Evolutionary conservation across 2,113 vertebrate species (phyloP), one percentile per base, ranked within the genome.

Genomic region (Thunnus thynnus): DNA sequence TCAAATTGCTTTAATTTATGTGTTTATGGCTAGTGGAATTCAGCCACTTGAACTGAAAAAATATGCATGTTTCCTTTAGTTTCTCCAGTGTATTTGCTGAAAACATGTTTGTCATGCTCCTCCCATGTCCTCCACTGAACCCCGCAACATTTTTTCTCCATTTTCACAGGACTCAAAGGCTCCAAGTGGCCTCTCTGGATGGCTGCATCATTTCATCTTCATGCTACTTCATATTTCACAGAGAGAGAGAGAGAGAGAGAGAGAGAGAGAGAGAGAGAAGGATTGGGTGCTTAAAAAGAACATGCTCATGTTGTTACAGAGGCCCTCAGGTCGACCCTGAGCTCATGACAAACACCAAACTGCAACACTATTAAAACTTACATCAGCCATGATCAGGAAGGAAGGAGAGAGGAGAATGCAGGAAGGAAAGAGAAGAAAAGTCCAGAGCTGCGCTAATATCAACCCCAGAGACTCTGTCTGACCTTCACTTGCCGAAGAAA

Each of bases 111-210:
- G 72, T 68, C n/a, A 18, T 36, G 44, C 65, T 78, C 72, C 67
- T 70, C 82, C 74, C 75, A 60, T 61, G 71, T 82, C 86, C 89
- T 82, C 61, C 2, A 1, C 51, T 68, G 68, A 89, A 89, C 72
- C 62, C 70, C 12, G 14, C 30, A 73, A 50, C 22, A 62, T 47
- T 77, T 75, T 63, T 17, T 16, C 47, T 74, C 27, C 36, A 13
- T 47, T 66, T 68, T 44, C 7, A 61, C 22, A 36, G 32, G 61
- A 58, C 61, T 55, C 52, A 54, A 41, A 63, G 65, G 51, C 64
- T 69, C 66, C 71, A 67, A 71, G 67, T 57, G 68, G 58, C 67
- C 80, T 66, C 80, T 71, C 67, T 56, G 47, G 60, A 80, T 13
- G 1, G 63, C 56, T 69, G 41, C 72, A 82, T 86, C 52, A 52